Conservation (phyloP, 23 tunicate species). For the Ciona savignyi region DNA sequence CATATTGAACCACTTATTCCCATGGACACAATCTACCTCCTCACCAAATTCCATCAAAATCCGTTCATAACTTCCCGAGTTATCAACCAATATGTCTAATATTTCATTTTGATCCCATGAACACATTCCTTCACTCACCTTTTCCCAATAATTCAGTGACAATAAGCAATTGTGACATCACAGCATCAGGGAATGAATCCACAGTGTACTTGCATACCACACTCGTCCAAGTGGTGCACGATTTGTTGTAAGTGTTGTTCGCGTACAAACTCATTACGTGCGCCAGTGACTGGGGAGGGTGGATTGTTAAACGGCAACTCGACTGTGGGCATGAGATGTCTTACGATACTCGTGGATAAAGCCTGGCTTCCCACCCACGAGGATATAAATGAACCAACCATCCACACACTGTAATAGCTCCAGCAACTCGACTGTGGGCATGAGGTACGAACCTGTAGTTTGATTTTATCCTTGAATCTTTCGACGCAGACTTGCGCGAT, state of each 20-base stretch:
- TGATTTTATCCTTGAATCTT: slow-evolving; percentile 36
- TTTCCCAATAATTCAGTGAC: slow-evolving; percentile 47
- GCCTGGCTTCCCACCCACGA: too few species aligned
- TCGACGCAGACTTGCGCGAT: slow-evolving; percentile 72
- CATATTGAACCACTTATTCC: too few species aligned
- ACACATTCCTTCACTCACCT: slow-evolving; percentile 9
- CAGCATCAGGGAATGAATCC: slow-evolving; percentile 64
- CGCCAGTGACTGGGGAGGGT: slow-evolving; percentile 40
- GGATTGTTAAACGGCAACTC: too few species aligned
- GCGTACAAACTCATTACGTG: slow-evolving; percentile 81
- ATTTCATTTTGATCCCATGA: neutral
- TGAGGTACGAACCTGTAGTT: slow-evolving; percentile 32
- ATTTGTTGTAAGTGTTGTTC: slow-evolving; percentile 67
- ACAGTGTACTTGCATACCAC: slow-evolving; percentile 79
- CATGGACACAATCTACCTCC: too few species aligned
- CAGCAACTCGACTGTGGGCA: too few species aligned
- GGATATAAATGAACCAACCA: too few species aligned
- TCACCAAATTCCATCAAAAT: too few species aligned
- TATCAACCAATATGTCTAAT: too few species aligned
- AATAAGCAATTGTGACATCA: slow-evolving; percentile 35
- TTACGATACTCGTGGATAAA: too few species aligned
- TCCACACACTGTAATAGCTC: too few species aligned
- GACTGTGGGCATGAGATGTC: too few species aligned
- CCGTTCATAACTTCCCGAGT: too few species aligned
- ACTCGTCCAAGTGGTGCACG: slow-evolving; percentile 51